A percentile compares a stretch with the other conserved stretches of the same genome.
These are phyloP conservation scores for Hoplostethus atlanticus DNA, from an alignment of 2,797 vertebrate species.

Conservation along the genomic window DNA sequence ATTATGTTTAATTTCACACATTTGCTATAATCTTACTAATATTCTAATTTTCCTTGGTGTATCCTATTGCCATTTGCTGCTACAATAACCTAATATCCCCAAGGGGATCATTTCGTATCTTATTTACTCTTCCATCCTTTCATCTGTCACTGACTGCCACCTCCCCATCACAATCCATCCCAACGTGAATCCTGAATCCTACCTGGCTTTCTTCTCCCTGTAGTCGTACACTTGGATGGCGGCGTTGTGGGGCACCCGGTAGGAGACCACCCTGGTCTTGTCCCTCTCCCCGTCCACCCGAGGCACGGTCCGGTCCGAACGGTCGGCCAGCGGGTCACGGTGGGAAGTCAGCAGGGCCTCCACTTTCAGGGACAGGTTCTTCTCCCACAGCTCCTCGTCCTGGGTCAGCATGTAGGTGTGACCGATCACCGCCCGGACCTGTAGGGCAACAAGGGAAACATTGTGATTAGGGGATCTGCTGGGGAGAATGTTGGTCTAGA, in stretches of 20 bases:
- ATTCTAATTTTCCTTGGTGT: no score
- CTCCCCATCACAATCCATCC: not conserved
- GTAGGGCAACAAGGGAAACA: not conserved
- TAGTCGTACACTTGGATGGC: conserved; percentile 96
- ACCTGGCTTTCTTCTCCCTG: conserved; percentile 91
- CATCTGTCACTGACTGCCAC: not conserved
- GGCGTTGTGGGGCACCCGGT: conserved; percentile 91
- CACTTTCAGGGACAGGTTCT: conserved; percentile 87
- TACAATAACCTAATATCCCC: no score
- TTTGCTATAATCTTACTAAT: no score
- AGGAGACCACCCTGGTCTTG: conserved; percentile 87
- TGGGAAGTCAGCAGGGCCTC: conserved; percentile 83
- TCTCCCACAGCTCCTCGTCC: conserved; percentile 92
- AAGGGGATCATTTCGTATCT: no score
- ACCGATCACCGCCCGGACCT: conserved; percentile 92
- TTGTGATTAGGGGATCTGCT: no score
- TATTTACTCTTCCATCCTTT: not conserved
- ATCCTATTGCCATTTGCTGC: no score
- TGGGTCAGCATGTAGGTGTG: conserved; percentile 93
- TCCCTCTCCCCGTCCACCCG: fast-evolving
- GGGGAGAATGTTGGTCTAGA: no score
- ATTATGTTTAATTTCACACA: no score
- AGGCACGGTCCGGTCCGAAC: conserved; percentile 60
- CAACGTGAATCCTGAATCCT: not conserved
- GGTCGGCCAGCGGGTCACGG: conserved; percentile 85